phyloP scores from a whole-genome alignment of 2,113 vertebrate genomes.

The Saguinus midas region DNA sequence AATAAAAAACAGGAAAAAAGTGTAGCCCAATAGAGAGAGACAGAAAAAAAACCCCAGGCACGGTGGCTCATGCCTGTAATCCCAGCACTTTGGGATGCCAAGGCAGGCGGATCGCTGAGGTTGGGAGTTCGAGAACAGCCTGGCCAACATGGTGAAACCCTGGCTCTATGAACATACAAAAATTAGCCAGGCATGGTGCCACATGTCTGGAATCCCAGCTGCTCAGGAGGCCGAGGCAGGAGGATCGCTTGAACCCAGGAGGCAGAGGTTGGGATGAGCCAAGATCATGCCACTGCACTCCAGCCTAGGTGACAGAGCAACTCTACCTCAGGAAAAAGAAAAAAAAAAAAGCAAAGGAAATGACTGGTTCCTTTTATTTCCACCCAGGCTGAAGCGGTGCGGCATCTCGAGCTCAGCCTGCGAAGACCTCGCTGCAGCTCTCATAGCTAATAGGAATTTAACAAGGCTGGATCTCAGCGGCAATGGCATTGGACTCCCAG shows the following conservation, averaged over 20 bases:
- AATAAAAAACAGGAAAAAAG: too few species aligned
- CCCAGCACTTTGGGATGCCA: too few species aligned
- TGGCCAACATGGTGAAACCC: too few species aligned
- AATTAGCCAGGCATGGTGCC: neutral
- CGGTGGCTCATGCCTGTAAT: too few species aligned
- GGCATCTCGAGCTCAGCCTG: slow-evolving; percentile 31
- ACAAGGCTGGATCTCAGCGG: slow-evolving; percentile 52
- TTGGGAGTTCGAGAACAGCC: too few species aligned
- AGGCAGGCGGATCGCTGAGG: too few species aligned
- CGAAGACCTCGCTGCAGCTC: neutral
- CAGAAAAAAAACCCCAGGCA: too few species aligned
- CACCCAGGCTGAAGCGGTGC: slow-evolving; percentile 55
- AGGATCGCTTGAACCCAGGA: too few species aligned
- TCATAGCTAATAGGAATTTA: neutral
- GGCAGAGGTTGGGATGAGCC: neutral
- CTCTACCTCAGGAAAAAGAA: neutral
- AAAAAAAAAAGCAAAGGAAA: accelerated
- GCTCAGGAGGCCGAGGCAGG: too few species aligned
- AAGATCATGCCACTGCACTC: neutral
- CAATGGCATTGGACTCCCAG: slow-evolving; percentile 43
- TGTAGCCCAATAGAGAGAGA: too few species aligned
- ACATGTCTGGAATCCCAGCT: too few species aligned
- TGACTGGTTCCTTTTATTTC: neutral
- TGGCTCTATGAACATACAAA: too few species aligned
- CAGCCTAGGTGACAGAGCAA: neutral